These are phyloP conservation scores for Sitobion miscanthi DNA, from an alignment of 1,140 invertebrate species.

Conservation along the genomic window DNA sequence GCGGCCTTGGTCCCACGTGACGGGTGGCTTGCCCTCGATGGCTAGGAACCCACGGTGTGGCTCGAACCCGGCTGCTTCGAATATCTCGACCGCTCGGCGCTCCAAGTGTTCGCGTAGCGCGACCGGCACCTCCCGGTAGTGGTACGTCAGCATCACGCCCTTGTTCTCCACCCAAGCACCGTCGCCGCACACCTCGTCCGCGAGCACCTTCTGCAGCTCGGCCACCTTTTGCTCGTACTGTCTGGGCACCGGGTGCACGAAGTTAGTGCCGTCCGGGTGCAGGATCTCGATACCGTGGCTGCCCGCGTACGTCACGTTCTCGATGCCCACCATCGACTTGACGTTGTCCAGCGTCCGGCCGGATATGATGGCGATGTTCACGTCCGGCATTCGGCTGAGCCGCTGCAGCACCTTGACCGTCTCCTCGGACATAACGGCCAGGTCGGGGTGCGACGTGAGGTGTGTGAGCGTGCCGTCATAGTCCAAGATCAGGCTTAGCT, in stretches of 20 bases:
- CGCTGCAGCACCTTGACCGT: conserved; percentile 84
- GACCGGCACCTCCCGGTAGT: conserved; percentile 82
- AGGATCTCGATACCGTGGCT: conserved; percentile 89
- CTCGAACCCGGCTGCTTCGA: conserved; percentile 77
- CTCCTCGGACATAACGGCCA: conserved; percentile 82
- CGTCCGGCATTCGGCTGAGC: conserved; percentile 84
- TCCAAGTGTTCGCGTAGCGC: conserved; percentile 71
- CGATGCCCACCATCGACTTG: conserved; percentile 88
- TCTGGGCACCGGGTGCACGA: conserved; percentile 87
- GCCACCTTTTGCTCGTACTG: conserved; percentile 84
- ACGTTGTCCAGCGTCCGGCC: conserved; percentile 87
- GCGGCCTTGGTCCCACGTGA: conserved; percentile 89
- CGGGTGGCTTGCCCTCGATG: conserved; percentile 86
- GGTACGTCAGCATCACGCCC: conserved; percentile 84
- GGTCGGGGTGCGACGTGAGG: conserved; percentile 86
- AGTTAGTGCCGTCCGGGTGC: conserved; percentile 88
- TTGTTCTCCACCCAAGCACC: conserved; percentile 94
- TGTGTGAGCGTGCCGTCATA: conserved; percentile 90
- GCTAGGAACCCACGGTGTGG: conserved; percentile 81
- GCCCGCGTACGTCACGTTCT: conserved; percentile 88
- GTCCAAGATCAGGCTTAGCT: conserved; percentile 83
- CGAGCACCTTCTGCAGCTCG: conserved; percentile 77
- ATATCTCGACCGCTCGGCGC: conserved; percentile 74
- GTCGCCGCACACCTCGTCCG: conserved; percentile 83
- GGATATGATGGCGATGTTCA: conserved; percentile 87